Percentiles rank a stretch among this genome's conserved stretches.
Evolutionary conservation across 1,140 invertebrate genomes (phyloP).

Genomic region (Tetramorium parvispinum): DNA sequence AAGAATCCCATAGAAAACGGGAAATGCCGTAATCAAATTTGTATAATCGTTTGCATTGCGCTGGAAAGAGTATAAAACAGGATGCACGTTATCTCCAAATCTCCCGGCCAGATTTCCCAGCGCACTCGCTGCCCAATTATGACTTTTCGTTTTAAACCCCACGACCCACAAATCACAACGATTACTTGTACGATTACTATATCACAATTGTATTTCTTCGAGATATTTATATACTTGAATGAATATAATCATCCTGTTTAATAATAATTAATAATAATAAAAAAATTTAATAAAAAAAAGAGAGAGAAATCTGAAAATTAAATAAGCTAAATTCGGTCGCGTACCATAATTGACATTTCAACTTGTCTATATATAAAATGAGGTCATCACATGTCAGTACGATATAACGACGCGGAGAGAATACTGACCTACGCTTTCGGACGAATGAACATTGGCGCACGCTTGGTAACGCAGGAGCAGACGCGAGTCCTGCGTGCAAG

Average conservation of each 20-base stretch:
- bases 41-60: not conserved
- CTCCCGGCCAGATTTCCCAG: not conserved
- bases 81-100: not conserved
- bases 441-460: conserved; percentile 92
- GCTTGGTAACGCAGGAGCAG: conserved; percentile 93
- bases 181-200: too few species aligned
- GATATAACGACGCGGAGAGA: not conserved
- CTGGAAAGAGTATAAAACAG: conserved; percentile 3
- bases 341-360: not conserved
- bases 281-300: not conserved
- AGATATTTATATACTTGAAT: not conserved
- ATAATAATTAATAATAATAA: too few species aligned
- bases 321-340: not conserved
- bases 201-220: not conserved
- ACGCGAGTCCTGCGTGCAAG: conserved; percentile 93
- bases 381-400: conserved; percentile 11
- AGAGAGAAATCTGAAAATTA: not conserved
- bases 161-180: not conserved
- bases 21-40: not conserved
- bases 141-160: not conserved
- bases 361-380: not conserved
- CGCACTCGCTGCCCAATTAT: not conserved
- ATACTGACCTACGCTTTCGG: conserved; percentile 89
- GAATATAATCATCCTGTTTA: not conserved
- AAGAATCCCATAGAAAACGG: not conserved